phyloP scores from a whole-genome alignment of 2,888 invertebrate genomes.

The Myopa tessellatipennis region DNA sequence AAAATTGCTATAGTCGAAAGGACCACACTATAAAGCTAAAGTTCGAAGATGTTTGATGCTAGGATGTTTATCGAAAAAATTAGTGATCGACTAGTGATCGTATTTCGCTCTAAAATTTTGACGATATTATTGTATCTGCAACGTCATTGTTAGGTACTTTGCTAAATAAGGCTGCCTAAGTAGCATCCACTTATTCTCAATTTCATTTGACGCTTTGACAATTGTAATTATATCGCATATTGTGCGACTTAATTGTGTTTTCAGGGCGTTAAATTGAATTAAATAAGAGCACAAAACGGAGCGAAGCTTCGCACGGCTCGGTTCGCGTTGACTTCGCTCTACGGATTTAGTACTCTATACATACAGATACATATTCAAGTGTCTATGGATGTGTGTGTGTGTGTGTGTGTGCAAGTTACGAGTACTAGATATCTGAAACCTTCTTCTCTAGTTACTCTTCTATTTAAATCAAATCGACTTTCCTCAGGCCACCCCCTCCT shows the following conservation, averaged over 20 bases:
- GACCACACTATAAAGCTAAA: too few relatives aligned
- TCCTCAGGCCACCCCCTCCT: neutral
- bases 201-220: slow-evolving; percentile 25
- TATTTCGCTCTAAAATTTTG: too few relatives aligned
- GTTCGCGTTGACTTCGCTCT: neutral
- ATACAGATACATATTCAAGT: neutral
- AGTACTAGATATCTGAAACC: neutral
- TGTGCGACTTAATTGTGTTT: slow-evolving; percentile 41
- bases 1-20: too few relatives aligned
- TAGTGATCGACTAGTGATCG: too few relatives aligned
- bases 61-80: too few relatives aligned
- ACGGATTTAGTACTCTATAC: neutral
- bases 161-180: neutral
- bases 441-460: neutral
- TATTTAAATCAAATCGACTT: neutral
- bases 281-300: slow-evolving; percentile 30
- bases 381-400: neutral
- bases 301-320: neutral
- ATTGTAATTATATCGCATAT: slow-evolving; percentile 20
- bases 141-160: too few relatives aligned
- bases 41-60: too few relatives aligned
- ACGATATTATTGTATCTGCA: too few relatives aligned
- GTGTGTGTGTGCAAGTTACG: neutral
- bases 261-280: slow-evolving; percentile 40
- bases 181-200: slow-evolving; percentile 8